Base-by-base conservation (phyloP, 2,113 vertebrate species). In the Hippocampus comes region DNA sequence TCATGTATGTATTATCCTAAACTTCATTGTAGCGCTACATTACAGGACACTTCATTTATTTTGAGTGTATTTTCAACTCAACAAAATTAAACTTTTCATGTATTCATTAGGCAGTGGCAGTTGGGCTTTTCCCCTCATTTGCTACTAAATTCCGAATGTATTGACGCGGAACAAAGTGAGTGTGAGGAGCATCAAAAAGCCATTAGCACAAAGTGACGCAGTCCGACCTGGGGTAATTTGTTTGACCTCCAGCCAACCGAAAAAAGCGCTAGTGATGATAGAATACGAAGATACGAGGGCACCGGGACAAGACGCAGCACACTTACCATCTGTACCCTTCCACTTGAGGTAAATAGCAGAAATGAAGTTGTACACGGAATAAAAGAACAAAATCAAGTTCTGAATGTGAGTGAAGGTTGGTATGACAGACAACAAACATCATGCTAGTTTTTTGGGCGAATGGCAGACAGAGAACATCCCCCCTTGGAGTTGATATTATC, bases 401-500 rank as follows among this genome's bases (percentile, higher is more conserved):
- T 11, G 27, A 61, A 34, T 17, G 34, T 34, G 27, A 30, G 3
- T 34, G 25, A 18, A 17, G 25, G 14, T 59, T 59, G 25, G 11
- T 27, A 27, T 27, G 10, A 30, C 14, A 30, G 5, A 61, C 27
- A 61, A 30, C 15, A 34, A 61, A 30, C 15, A 34, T 17, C 2
- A 61, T n/a, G 63, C 34, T n/a, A 42, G 18, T n/a, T 21, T n/a
- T 21, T 41, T 11, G 63, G 63, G 20, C 18, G 5, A 64, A 42
- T 21, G 38, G 20, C 18, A 42, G 14, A 42, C 42, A n/a, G 3
- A 10, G 61, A 60, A 30, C 25, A 30, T 8, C 57, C 25, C 21
- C 46, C 12, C 42, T 65, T 60, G 56, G 25, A 69, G 67, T 75
- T 73, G 63, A 43, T 7, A 15, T n/a, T 25, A 78, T 84, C 72